A percentile compares a stretch with the other conserved stretches of the same genome.
Conservation (phyloP, 2,888 invertebrate genomes). For the Theretra japonica region DNA sequence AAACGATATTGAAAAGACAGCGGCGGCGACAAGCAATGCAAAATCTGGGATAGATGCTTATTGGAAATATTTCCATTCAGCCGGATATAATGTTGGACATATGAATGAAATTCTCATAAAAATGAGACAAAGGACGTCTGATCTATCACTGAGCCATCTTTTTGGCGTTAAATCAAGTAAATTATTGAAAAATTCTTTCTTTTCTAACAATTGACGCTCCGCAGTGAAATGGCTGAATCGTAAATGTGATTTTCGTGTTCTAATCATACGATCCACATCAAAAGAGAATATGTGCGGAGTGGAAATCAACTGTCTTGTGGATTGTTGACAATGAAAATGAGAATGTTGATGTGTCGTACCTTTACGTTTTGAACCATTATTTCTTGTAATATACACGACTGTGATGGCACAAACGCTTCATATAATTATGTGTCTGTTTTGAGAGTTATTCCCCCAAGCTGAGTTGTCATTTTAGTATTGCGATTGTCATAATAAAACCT, state of each 20-base stretch:
- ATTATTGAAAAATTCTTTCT: slow-evolving; percentile 58
- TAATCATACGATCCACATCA: slow-evolving; percentile 27
- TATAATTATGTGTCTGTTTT: too few relatives aligned
- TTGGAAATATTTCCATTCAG: slow-evolving; percentile 76
- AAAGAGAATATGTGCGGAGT: slow-evolving; percentile 25
- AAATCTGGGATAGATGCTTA: slow-evolving; percentile 62
- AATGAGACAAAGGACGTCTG: slow-evolving; percentile 58
- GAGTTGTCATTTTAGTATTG: too few relatives aligned
- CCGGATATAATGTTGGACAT: slow-evolving; percentile 73
- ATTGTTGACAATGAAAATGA: slow-evolving; percentile 21
- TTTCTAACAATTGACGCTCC: slow-evolving; percentile 33
- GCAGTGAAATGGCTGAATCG: slow-evolving; percentile 40
- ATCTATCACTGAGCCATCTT: slow-evolving; percentile 51
- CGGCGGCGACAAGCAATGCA: slow-evolving; percentile 56
- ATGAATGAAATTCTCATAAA: slow-evolving; percentile 68
- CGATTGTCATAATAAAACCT: too few relatives aligned
- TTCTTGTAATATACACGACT: not conserved
- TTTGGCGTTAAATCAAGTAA: slow-evolving; percentile 53
- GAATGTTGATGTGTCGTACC: slow-evolving; percentile 7
- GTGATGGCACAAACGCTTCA: not conserved
- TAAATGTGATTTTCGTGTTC: slow-evolving; percentile 40
- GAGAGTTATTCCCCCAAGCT: too few relatives aligned
- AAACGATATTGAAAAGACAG: slow-evolving; percentile 54
- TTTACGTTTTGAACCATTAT: not conserved
- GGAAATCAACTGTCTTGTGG: slow-evolving; percentile 8